A percentile compares a stretch with the other conserved stretches of the same genome.
Evolutionary conservation across 2,113 vertebrate genomes (phyloP).

Genomic region (Austrofundulus limnaeus): DNA sequence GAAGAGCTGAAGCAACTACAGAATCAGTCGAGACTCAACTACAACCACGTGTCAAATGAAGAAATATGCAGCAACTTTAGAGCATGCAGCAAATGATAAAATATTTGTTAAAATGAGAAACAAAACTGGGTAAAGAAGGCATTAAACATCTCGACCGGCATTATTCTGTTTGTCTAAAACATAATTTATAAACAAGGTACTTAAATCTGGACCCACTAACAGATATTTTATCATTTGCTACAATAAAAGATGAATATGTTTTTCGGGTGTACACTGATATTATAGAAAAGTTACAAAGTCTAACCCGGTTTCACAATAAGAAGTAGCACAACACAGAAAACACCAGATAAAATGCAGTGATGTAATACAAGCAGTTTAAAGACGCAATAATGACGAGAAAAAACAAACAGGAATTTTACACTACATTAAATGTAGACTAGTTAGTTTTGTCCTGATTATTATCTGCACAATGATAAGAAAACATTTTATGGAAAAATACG

Average conservation of each 20-base stretch:
- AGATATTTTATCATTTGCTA: constrained; percentile 35
- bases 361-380: neutral
- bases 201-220: constrained; percentile 16
- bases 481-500: too few species aligned
- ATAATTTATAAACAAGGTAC: neutral
- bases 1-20: neutral
- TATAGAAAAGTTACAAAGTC: neutral
- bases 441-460: too few species aligned
- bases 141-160: neutral
- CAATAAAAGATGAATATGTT: constrained; percentile 39
- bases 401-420: neutral
- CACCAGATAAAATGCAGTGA: neutral
- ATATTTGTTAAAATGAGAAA: constrained; percentile 7
- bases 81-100: constrained; percentile 44
- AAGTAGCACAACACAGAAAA: constrained; percentile 8
- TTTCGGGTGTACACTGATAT: neutral
- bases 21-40: constrained; percentile 15
- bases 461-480: too few species aligned
- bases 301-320: constrained; percentile 9
- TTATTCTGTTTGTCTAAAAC: too few species aligned
- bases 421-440: too few species aligned
- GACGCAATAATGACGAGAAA: neutral
- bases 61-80: constrained; percentile 1
- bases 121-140: accelerated
- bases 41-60: constrained; percentile 24